Conservation (phyloP, 2,888 invertebrate genomes). For the Mythimna ferrago region DNA sequence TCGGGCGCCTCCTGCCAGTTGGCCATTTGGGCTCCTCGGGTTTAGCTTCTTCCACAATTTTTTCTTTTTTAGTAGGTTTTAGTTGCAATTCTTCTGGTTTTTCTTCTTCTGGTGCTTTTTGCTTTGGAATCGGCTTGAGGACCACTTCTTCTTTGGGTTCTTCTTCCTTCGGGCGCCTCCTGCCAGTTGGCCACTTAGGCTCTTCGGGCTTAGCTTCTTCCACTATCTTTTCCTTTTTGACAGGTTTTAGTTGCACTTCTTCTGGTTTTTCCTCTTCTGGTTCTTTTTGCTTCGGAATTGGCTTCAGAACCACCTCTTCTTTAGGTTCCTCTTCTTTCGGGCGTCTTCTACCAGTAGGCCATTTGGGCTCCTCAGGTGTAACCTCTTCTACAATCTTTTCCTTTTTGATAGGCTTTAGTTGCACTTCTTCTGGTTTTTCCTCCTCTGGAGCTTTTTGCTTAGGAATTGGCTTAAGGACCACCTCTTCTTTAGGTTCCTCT, state of each 20-base stretch:
- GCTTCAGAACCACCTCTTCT: constrained; percentile 77
- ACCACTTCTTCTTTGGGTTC: constrained; percentile 53
- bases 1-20: not conserved
- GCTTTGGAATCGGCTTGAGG: constrained; percentile 74
- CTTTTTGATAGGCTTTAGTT: constrained; percentile 57
- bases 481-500: constrained; percentile 71
- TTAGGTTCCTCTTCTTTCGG: constrained; percentile 74
- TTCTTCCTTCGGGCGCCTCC: constrained; percentile 30
- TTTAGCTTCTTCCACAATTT: constrained; percentile 65
- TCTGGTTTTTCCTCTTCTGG: constrained; percentile 75
- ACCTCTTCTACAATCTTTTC: constrained; percentile 68
- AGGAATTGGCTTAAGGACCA: constrained; percentile 73
- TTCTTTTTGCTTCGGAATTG: constrained; percentile 75
- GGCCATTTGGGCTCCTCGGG: constrained; percentile 39
- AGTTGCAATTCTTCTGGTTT: constrained; percentile 82
- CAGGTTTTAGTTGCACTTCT: constrained; percentile 71
- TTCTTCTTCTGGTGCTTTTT: constrained; percentile 72
- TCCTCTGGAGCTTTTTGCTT: constrained; percentile 74
- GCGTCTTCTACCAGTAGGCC: constrained; percentile 45
- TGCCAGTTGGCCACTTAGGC: constrained; percentile 65
- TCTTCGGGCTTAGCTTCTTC: constrained; percentile 80
- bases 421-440: constrained; percentile 57
- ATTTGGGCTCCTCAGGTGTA: constrained; percentile 77
- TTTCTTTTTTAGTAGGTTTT: constrained; percentile 73
- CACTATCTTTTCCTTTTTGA: constrained; percentile 69